phyloP scores from a whole-genome alignment of 2,113 vertebrate genomes.

The Speoplatyrhinus poulsoni region DNA sequence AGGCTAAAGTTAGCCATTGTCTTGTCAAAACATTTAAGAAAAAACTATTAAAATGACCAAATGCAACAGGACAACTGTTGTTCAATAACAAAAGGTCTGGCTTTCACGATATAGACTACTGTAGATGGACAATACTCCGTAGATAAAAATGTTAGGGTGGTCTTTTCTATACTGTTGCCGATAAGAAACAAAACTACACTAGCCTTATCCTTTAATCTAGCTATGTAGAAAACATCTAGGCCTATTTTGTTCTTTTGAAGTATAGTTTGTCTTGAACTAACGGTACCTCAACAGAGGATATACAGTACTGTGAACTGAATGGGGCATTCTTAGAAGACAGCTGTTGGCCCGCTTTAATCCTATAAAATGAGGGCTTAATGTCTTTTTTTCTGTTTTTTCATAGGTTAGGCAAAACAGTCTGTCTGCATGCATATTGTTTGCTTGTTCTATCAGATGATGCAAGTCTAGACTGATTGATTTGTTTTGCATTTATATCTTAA shows the following conservation, averaged over 20 bases:
- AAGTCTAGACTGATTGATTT: conserved; percentile 22
- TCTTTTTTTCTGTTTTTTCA: conserved; percentile 22
- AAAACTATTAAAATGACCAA: conserved; percentile 44
- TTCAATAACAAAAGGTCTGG: neutral
- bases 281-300: neutral
- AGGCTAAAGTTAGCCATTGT: conserved; percentile 19
- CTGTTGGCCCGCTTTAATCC: conserved; percentile 26
- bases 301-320: conserved; percentile 46
- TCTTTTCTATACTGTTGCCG: neutral
- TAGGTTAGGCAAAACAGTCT: conserved; percentile 7
- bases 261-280: conserved; percentile 6
- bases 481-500: neutral
- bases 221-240: neutral
- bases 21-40: conserved; percentile 2
- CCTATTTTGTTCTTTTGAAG: conserved; percentile 18
- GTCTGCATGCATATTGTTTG: neutral
- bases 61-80: neutral
- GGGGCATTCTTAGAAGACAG: conserved; percentile 28
- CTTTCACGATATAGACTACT: neutral
- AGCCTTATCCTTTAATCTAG: conserved; percentile 23
- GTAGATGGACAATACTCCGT: neutral
- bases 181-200: too few species aligned
- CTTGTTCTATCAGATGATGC: conserved; percentile 22
- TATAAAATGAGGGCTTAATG: conserved; percentile 40
- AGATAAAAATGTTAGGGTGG: too few species aligned